Conservation (phyloP, 2,797 vertebrate species). For the Masticophis lateralis region DNA sequence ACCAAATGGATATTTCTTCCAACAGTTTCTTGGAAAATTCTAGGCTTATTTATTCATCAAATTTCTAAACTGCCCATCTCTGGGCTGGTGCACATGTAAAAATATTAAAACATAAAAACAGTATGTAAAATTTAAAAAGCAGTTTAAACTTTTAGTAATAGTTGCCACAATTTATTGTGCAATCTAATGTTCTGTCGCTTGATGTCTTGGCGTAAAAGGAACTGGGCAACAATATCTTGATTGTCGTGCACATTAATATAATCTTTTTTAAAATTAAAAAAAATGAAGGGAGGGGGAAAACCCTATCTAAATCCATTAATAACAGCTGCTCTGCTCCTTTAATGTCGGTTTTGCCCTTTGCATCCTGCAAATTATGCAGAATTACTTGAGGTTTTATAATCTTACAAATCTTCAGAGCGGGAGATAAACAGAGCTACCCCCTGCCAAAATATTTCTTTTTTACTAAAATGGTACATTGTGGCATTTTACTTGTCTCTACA, state of each 20-base stretch:
- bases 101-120: background rate
- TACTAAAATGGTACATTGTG: conserved; percentile 36
- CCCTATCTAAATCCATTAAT: conserved; percentile 39
- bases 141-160: background rate
- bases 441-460: conserved; percentile 41
- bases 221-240: conserved; percentile 26
- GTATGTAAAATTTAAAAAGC: background rate
- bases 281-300: conserved; percentile 26
- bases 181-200: background rate
- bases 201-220: background rate
- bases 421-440: conserved; percentile 27
- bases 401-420: conserved; percentile 30
- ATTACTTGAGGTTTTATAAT: conserved; percentile 25
- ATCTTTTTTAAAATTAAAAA: conserved; percentile 12
- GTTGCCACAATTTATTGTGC: background rate
- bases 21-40: conserved; percentile 42
- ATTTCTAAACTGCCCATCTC: background rate
- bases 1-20: too few relatives aligned
- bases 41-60: conserved; percentile 49
- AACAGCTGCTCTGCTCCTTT: conserved; percentile 45
- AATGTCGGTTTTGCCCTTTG: conserved; percentile 49
- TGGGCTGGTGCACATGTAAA: background rate
- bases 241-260: conserved; percentile 41
- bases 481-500: conserved; percentile 37
- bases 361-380: conserved; percentile 36